Evolutionary conservation across 2,888 invertebrate genomes (phyloP), one percentile per base, ranked within the genome.

Genomic region (Sesamia inferens): DNA sequence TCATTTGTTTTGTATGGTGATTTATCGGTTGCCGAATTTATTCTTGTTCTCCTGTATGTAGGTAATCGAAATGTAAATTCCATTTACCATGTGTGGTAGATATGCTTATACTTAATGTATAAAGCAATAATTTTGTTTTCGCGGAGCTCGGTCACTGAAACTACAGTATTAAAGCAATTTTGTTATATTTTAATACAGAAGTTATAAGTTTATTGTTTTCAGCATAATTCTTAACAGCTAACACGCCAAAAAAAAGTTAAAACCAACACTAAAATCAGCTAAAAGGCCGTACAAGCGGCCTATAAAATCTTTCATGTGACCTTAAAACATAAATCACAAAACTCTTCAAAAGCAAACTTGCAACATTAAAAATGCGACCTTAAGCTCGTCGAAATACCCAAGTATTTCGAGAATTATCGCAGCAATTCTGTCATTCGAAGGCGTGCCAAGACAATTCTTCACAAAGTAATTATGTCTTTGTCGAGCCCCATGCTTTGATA

Each of bases 381-480:
- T 14, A 22, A 66, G 14, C 66, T 14, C 31, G 57, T 6, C n/a
- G 42, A 68, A 79, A 62, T 74, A 57, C 62, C 11, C 31, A 22
- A n/a, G 70, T 59, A 83, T 75, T 66, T 62, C 2, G 39, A 19
- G 51, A 78, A 70, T 78, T 82, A 82, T 76, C 68, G 59, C 82
- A 79, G 58, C 62, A 58, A 57, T 73, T 67, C 83, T 71, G 74
- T 73, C 77, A 80, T 84, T 74, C 62, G 62, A 63, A 66, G 75
- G 68, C 80, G 71, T 67, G 59, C 71, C 64, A 71, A 77, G 78
- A 85, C 83, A 76, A 71, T 83, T 85, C 83, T 84, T 83, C 78
- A 64, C 85, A 78, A 85, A 83, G 85, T 85, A 84, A 84, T 84
- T 85, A 84, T 85, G 81, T 69, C 82, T 84, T 84, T 84, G 82